phyloP scores from a whole-genome alignment of 2,888 invertebrate genomes.

The Dromius quadrimaculatus region DNA sequence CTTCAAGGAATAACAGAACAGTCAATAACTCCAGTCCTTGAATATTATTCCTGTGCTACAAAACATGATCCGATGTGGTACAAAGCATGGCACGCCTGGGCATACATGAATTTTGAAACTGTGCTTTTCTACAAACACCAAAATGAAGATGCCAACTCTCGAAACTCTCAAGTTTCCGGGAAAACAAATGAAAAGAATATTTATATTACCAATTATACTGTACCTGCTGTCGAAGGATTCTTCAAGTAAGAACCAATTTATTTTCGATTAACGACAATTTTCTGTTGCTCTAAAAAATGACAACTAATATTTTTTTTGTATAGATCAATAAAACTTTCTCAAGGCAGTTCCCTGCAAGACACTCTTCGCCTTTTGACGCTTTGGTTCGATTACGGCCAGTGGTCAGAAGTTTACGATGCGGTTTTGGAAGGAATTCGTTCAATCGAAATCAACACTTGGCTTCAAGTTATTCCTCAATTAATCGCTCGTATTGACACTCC shows the following conservation, averaged over 20 bases:
- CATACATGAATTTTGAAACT: conserved; percentile 97
- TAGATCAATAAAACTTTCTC: conserved; percentile 91
- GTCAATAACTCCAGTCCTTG: conserved; percentile 81
- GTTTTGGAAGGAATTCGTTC: conserved; percentile 91
- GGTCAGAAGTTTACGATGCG: conserved; percentile 93
- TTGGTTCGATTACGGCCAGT: conserved; percentile 98
- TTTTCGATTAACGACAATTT: neutral
- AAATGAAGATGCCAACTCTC: conserved; percentile 61
- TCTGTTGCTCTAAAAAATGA: neutral
- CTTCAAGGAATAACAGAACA: conserved; percentile 83
- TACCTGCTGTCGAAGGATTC: conserved; percentile 95
- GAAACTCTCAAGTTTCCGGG: conserved; percentile 56
- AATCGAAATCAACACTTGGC: conserved; percentile 98
- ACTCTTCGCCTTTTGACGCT: conserved; percentile 94
- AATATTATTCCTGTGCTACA: conserved; percentile 86
- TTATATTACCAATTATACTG: conserved; percentile 80
- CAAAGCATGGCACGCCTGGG: conserved; percentile 99
- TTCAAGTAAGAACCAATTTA: conserved; percentile 68
- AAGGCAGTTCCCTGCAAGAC: conserved; percentile 95
- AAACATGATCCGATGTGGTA: conserved; percentile 91
- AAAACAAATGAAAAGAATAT: conserved; percentile 57
- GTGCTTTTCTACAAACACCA: conserved; percentile 75
- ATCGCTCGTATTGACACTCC: conserved; percentile 98
- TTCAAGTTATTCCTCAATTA: conserved; percentile 98
- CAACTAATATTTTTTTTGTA: conserved; percentile 49